Base-by-base conservation (phyloP, 2,113 vertebrate species). In the Peromyscus maniculatus region DNA sequence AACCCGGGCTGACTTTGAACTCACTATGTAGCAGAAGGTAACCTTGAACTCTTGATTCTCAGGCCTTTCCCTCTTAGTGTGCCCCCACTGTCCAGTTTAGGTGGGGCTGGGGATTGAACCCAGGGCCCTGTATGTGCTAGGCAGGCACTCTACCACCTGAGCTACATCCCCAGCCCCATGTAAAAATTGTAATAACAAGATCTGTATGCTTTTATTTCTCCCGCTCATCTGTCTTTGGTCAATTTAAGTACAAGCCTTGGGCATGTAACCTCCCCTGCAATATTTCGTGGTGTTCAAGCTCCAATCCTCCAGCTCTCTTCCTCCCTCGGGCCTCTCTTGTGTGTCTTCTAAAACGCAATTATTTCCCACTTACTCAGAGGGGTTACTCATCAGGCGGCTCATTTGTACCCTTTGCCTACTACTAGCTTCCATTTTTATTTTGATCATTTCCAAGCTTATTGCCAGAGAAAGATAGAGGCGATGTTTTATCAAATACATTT, bases 401-500 rank as follows among this genome's bases (percentile, higher is more conserved):
- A 69, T 66, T 55, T 93, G 49, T 55, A 62, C 17, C 59, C 31
- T 92, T 87, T 79, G 71, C 33, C 74, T 72, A 39, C 49, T 55
- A 43, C 39, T 69, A 28, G 31, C 31, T 91, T 92, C 59, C 57
- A 83, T 74, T 36, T 66, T 19, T 59, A n/a, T 39, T 39, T 69
- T 57, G 84, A 43, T 96, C 10, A 91, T 72, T 89, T 89, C 66
- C 82, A 87, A 96, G 21, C 16, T 91, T 43, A 62, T 87, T 71
- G 72, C 33, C 57, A 90, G 7, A 95, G 62, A 91, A 87, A 96
- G 28, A 43, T 69, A 59, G 39, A 84, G 28, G 79, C 43, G 46
- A 67, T 64, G 80, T 96, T 96, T 97, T 83, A 69, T 75, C 84
- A 93, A 86, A 72, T 22, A 21, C 19, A 74, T 59, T 94, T 95